Conservation (phyloP, 2,888 invertebrate species). For the Galerucella nymphaeae region DNA sequence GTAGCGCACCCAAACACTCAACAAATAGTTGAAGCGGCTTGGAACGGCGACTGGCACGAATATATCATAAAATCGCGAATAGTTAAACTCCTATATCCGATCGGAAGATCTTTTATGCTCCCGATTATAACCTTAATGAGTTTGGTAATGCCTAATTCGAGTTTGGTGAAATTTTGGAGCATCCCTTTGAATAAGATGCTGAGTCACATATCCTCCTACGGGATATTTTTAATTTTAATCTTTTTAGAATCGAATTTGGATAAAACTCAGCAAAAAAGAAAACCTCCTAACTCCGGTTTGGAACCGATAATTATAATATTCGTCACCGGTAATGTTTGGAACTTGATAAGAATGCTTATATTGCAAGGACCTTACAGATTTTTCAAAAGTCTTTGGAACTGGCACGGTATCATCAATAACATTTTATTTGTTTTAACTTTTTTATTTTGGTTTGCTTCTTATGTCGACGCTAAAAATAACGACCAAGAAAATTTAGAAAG, state of each 20-base stretch:
- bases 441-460: constrained; percentile 72
- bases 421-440: constrained; percentile 72
- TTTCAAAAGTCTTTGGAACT: constrained; percentile 72
- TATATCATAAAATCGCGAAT: constrained; percentile 59
- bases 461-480: constrained; percentile 65
- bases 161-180: constrained; percentile 68
- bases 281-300: constrained; percentile 71
- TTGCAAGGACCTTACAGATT: constrained; percentile 70
- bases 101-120: constrained; percentile 62
- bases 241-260: constrained; percentile 72
- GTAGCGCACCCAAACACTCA: constrained; percentile 82
- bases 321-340: constrained; percentile 70
- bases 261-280: constrained; percentile 69
- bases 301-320: constrained; percentile 65
- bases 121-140: constrained; percentile 66
- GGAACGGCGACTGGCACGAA: constrained; percentile 70
- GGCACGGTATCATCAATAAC: constrained; percentile 73
- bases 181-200: constrained; percentile 80
- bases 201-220: constrained; percentile 74
- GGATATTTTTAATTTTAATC: constrained; percentile 74
- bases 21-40: constrained; percentile 73
- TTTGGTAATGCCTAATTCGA: constrained; percentile 64
- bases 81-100: constrained; percentile 53
- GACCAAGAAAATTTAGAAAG: constrained; percentile 68
- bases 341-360: constrained; percentile 68